Evolutionary conservation across 1,140 invertebrate species (phyloP), one percentile per base, ranked within the genome.

Genomic region (Ceratosolen fusciceps): DNA sequence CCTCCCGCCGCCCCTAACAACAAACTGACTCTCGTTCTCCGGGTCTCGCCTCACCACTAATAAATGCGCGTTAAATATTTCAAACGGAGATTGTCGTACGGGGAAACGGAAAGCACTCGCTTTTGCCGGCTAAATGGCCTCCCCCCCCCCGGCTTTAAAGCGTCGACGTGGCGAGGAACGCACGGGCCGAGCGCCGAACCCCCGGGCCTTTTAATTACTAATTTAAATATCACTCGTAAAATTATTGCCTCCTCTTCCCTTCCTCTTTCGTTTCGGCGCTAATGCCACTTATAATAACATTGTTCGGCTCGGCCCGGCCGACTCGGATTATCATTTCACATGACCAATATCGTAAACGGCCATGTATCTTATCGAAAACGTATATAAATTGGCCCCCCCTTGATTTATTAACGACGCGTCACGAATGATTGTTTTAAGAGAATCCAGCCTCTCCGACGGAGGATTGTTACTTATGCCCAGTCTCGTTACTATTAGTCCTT

Each of bases 11-110:
- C 43, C 8, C 16, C 16, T 16, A 47, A 9, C 43, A 9, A 7
- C 16, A 9, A 7, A 7, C 7, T 47, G 16, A 9, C 21, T 62
- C 39, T 24, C 7, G n/a, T 68, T 47, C 3, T 19, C 43, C 16
- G 8, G 8, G 43, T 47, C 34, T 49, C 1, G n/a, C n/a, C 29
- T 70, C 39, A 39, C 67, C 21, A 12, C 24, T 49, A 70, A 70
- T 49, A 70, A 70, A 70, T 37, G 12, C 60, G 34, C n/a, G 31
- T 37, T 65, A 37, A 65, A 37, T 65, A 65, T 26, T 65, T 65
- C 37, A 65, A 52, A 19, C 31, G 60, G 10, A 8, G 29, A 62
- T 62, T 21, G 58, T 62, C 26, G 26, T 62, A 34, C 29, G 58
- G 1, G 31, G 31, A 65, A 65, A 37, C 60, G 0, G 31, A n/a